A percentile compares a stretch with the other conserved stretches of the same genome.
Conservation (phyloP, 1,140 invertebrate genomes). For the Nebria ingens region DNA sequence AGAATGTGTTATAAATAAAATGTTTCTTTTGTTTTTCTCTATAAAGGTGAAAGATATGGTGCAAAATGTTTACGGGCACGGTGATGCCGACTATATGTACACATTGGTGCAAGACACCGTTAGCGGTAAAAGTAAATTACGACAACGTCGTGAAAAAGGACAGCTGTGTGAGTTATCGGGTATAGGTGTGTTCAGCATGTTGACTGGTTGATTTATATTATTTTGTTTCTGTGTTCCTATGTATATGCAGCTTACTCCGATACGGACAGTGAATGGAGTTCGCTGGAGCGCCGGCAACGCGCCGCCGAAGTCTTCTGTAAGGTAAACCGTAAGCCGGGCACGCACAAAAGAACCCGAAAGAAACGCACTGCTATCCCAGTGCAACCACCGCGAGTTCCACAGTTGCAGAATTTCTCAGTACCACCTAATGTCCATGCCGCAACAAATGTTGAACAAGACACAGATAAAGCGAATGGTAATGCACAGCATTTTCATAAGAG, state of each 20-base stretch:
- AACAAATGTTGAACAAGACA: conserved; percentile 31
- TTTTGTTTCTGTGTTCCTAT: too few species aligned
- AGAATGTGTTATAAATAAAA: not conserved
- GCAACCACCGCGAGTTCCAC: conserved; percentile 73
- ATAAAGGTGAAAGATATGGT: conserved; percentile 45
- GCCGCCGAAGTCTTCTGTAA: conserved; percentile 54
- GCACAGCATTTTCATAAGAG: not conserved
- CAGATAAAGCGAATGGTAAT: conserved; percentile 33
- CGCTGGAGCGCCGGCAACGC: conserved; percentile 55
- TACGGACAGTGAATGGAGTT: conserved; percentile 80
- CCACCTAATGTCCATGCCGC: conserved; percentile 40
- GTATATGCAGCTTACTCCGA: conserved; percentile 59
- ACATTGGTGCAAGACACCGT: conserved; percentile 53
- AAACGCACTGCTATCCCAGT: conserved; percentile 71
- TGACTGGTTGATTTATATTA: conserved; percentile 3
- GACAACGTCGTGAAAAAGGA: conserved; percentile 51
- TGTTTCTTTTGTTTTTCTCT: conserved; percentile 10
- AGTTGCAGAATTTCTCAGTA: conserved; percentile 42
- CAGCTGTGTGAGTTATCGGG: conserved; percentile 43
- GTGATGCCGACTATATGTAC: conserved; percentile 49
- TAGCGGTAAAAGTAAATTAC: conserved; percentile 46
- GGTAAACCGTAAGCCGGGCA: conserved; percentile 56
- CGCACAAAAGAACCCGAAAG: conserved; percentile 69
- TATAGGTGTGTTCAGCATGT: not conserved
- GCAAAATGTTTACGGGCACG: conserved; percentile 45